Percentiles rank a stretch among this genome's conserved stretches.
phyloP scores from a whole-genome alignment of 2,888 invertebrate species.

The Papilio gigon region DNA sequence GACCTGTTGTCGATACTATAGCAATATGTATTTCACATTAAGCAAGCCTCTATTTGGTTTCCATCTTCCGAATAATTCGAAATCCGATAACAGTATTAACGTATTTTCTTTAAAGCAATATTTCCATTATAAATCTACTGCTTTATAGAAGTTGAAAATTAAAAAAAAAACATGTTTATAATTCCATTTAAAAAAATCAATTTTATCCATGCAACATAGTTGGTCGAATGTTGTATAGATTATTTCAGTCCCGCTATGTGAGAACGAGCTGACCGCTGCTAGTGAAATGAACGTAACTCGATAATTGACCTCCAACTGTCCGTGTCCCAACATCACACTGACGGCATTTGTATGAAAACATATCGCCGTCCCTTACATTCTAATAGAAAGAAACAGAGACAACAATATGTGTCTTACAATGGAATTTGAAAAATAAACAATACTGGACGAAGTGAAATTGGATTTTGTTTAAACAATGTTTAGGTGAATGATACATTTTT shows the following conservation, averaged over 20 bases:
- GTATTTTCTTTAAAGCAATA: no score
- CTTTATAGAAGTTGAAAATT: no score
- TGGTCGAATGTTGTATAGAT: slow-evolving; percentile 38
- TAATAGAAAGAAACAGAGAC: not conserved
- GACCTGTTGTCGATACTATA: no score
- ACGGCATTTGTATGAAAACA: not conserved
- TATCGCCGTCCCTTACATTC: not conserved
- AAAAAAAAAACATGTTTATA: not conserved
- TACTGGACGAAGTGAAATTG: slow-evolving; percentile 42
- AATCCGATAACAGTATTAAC: no score
- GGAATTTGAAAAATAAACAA: not conserved
- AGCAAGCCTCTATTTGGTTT: no score
- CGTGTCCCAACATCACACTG: slow-evolving; percentile 47
- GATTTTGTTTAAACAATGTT: slow-evolving; percentile 32
- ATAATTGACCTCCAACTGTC: slow-evolving; percentile 59
- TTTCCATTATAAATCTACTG: no score
- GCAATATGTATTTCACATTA: no score
- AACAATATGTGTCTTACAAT: not conserved
- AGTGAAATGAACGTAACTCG: slow-evolving; percentile 50
- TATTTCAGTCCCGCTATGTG: slow-evolving; percentile 54
- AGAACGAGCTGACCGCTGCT: slow-evolving; percentile 46
- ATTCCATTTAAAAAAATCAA: not conserved
- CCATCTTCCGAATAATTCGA: no score
- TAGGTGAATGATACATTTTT: slow-evolving; percentile 10
- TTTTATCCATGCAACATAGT: slow-evolving; percentile 40